Evolutionary conservation across 2,797 vertebrate genomes (phyloP).

Genomic region (Bryconaethiops microstoma): DNA sequence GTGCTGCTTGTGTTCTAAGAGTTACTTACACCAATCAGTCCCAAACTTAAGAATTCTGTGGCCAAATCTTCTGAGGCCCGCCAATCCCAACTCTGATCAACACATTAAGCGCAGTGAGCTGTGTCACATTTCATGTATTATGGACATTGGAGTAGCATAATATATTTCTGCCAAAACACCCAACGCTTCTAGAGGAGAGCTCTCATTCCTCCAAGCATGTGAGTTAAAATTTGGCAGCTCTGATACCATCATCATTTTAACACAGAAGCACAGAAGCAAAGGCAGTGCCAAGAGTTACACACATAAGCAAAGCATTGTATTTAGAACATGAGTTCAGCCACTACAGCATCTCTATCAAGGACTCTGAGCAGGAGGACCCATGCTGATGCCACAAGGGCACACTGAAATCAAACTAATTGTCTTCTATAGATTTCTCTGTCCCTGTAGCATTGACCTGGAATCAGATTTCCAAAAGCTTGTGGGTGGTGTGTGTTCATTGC

Average conservation of each 20-base stretch:
- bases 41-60: no score
- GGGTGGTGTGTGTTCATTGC: conserved; percentile 3
- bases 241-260: not conserved
- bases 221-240: not conserved
- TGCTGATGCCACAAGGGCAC: conserved; percentile 31
- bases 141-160: no score
- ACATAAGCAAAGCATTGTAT: not conserved
- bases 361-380: conserved; percentile 16
- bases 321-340: not conserved
- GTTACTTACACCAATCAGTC: no score
- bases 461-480: not conserved
- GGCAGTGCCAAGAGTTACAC: not conserved
- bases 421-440: conserved; percentile 39
- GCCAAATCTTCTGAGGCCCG: no score
- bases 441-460: conserved; percentile 7
- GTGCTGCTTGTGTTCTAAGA: no score
- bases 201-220: not conserved
- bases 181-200: no score
- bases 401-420: conserved; percentile 48
- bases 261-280: no score
- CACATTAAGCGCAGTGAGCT: no score
- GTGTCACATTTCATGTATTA: no score
- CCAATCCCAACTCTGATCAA: no score
- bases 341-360: not conserved
- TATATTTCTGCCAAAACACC: no score